Percentiles rank a stretch among this genome's conserved stretches.
phyloP scores from a whole-genome alignment of 2,797 vertebrate species.

The Sebastes steindachneri region DNA sequence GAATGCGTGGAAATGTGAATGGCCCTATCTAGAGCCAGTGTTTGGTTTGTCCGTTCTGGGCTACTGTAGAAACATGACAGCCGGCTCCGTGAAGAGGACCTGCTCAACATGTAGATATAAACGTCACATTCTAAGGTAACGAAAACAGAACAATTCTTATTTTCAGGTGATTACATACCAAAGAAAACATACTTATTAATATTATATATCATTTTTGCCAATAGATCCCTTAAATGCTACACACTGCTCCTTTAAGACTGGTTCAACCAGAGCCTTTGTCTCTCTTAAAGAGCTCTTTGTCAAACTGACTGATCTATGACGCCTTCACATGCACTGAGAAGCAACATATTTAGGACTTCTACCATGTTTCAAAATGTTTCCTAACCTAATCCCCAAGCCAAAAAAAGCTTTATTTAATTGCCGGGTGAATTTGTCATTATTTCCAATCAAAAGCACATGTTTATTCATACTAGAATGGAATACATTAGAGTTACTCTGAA shows the following conservation, averaged over 20 bases:
- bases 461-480: slow-evolving; percentile 1
- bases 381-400: background rate
- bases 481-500: background rate
- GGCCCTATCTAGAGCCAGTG: too few species aligned
- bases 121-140: too few species aligned
- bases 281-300: background rate
- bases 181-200: too few species aligned
- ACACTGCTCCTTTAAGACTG: background rate
- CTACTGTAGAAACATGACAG: too few species aligned
- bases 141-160: too few species aligned
- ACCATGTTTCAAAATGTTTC: background rate
- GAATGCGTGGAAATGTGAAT: too few species aligned
- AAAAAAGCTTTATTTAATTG: background rate
- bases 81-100: too few species aligned
- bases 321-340: background rate
- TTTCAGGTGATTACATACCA: too few species aligned
- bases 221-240: too few species aligned
- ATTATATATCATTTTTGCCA: too few species aligned
- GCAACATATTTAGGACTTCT: background rate
- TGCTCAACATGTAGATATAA: too few species aligned
- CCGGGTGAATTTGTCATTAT: background rate
- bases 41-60: too few species aligned
- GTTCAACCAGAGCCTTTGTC: background rate
- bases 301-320: background rate
- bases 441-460: slow-evolving; percentile 22